Evolutionary conservation across 2,888 invertebrate genomes (phyloP).

Genomic region (Agrotis exclamationis): DNA sequence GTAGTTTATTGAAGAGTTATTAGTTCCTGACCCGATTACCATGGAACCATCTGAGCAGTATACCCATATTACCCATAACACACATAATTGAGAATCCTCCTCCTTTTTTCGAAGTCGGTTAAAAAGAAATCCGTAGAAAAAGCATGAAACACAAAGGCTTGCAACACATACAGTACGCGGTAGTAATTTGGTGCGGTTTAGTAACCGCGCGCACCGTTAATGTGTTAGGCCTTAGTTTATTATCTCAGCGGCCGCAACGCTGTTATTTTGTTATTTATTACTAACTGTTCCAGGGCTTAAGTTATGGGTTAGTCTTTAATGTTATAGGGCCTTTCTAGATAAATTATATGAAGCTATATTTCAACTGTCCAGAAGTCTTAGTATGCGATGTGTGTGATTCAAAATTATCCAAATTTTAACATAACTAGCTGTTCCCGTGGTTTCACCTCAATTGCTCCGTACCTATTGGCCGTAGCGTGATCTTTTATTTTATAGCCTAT

Average conservation of each 20-base stretch:
- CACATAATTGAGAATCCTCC: no score
- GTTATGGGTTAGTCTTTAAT: conserved; percentile 15
- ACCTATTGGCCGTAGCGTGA: no score
- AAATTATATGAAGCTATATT: background rate
- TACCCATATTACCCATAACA: no score
- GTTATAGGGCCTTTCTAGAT: background rate
- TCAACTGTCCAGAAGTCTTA: background rate
- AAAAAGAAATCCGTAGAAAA: background rate
- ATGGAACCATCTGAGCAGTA: no score
- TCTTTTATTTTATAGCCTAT: no score
- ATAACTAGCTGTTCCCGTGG: no score
- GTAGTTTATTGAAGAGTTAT: no score
- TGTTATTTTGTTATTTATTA: conserved; percentile 37
- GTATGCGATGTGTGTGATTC: no score
- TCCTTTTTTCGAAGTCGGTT: no score
- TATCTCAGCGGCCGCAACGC: conserved; percentile 25
- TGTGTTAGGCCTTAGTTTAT: conserved; percentile 34
- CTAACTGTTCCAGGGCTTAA: conserved; percentile 23
- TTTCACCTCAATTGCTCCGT: no score
- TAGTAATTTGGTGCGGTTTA: conserved; percentile 37
- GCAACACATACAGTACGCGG: conserved; percentile 15
- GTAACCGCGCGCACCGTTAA: conserved; percentile 48
- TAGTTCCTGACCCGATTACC: no score
- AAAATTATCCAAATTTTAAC: no score
- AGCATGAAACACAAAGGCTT: background rate